A percentile compares a stretch with the other conserved stretches of the same genome.
Conservation (phyloP, 1,140 invertebrate genomes). For the Panagrolaimus sp. region DNA sequence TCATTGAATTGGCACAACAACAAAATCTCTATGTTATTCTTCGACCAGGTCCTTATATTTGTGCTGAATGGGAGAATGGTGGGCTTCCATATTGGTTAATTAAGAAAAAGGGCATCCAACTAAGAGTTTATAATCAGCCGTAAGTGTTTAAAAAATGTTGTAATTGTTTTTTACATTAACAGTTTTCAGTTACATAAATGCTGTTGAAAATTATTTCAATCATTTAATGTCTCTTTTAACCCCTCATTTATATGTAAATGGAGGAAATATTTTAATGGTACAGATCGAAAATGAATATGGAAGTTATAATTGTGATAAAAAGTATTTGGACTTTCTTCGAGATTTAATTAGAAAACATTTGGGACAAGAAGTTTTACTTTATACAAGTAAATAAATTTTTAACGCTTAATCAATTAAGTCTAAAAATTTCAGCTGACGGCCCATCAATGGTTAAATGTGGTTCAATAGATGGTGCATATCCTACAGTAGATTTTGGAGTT, state of each 20-base stretch:
- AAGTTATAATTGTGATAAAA: conserved; percentile 70
- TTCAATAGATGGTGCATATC: conserved; percentile 29
- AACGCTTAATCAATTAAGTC: background rate
- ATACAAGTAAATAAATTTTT: background rate
- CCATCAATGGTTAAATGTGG: conserved; percentile 29
- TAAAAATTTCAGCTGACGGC: conserved; percentile 54
- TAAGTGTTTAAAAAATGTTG: background rate
- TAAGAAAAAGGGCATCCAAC: conserved; percentile 22
- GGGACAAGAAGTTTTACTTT: conserved; percentile 53
- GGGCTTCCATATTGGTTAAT: conserved; percentile 52
- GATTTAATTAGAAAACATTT: conserved; percentile 45
- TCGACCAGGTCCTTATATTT: conserved; percentile 83
- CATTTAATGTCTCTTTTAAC: conserved; percentile 23
- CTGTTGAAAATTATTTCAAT: conserved; percentile 26
- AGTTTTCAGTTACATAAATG: conserved; percentile 23
- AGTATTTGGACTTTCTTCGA: conserved; percentile 63
- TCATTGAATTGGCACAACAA: conserved; percentile 72
- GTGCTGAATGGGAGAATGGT: conserved; percentile 75
- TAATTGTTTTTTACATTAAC: background rate
- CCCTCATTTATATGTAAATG: conserved; percentile 55
- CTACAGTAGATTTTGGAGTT: conserved; percentile 42
- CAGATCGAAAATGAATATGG: conserved; percentile 91
- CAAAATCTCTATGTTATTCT: conserved; percentile 76
- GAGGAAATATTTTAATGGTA: conserved; percentile 59
- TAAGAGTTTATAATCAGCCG: conserved; percentile 23